Evolutionary conservation across 1,140 invertebrate genomes (phyloP).

Genomic region (Aphaenogaster floridana): DNA sequence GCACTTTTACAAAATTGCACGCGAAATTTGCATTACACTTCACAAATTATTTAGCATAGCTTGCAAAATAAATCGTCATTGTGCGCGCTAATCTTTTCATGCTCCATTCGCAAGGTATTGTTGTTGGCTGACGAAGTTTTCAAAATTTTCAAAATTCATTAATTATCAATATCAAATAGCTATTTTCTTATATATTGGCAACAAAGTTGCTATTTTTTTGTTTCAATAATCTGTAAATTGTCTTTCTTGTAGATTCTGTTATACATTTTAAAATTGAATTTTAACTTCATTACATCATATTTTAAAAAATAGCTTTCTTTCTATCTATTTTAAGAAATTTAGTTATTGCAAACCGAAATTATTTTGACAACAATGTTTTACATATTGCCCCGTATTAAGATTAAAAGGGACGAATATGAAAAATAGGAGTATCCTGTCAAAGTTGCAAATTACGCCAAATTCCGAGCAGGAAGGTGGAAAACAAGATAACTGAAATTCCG

Average conservation of each 20-base stretch:
- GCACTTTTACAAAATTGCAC: conserved; percentile 56
- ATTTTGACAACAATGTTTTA: neutral
- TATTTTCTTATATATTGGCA: neutral
- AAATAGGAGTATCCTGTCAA: conserved; percentile 6
- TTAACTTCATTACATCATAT: too few relatives aligned
- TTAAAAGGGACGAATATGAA: neutral
- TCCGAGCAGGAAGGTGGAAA: conserved; percentile 25
- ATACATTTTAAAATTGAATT: neutral
- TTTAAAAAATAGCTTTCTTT: neutral
- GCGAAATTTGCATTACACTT: conserved; percentile 52
- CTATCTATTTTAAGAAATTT: neutral
- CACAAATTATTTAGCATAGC: conserved; percentile 44
- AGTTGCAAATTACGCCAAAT: conserved; percentile 47
- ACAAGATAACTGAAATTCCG: conserved; percentile 49
- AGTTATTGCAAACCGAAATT: conserved; percentile 1
- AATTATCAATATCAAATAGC: neutral
- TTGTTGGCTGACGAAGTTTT: neutral
- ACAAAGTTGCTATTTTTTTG: neutral
- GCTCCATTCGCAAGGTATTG: neutral
- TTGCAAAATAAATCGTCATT: conserved; percentile 36
- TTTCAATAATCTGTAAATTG: neutral
- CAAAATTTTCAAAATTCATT: neutral
- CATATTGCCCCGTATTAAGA: neutral
- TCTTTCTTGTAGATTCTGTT: neutral
- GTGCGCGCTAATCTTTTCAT: neutral